phyloP scores from a whole-genome alignment of 2,797 vertebrate genomes.

The Alcedo quadribrachys region DNA sequence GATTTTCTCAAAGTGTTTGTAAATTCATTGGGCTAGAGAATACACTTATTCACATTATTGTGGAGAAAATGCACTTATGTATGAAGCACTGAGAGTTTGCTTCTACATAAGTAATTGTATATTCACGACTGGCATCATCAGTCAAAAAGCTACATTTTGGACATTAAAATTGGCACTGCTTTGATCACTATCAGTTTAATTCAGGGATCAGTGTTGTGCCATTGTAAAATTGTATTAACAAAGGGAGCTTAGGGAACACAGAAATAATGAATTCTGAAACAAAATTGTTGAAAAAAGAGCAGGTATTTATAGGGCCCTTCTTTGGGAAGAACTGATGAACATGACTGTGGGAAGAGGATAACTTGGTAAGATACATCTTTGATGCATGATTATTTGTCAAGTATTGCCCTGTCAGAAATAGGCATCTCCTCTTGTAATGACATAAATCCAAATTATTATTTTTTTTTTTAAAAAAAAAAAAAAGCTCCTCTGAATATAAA shows the following conservation, averaged over 20 bases:
- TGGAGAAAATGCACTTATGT: neutral
- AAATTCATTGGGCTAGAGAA: neutral
- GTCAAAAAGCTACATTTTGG: neutral
- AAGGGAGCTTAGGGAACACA: constrained; percentile 13
- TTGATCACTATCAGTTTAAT: constrained; percentile 34
- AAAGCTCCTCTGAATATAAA: neutral
- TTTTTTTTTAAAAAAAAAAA: neutral
- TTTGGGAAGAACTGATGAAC: neutral
- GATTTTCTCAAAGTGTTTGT: neutral
- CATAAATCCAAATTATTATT: neutral
- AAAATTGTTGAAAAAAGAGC: neutral
- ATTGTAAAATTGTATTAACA: constrained; percentile 21
- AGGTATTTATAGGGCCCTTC: neutral
- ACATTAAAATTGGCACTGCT: constrained; percentile 38
- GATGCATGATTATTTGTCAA: neutral
- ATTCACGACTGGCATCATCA: constrained; percentile 21
- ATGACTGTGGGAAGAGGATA: neutral
- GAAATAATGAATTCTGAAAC: constrained; percentile 17
- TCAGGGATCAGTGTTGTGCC: constrained; percentile 39
- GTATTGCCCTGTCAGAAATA: neutral
- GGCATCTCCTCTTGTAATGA: neutral
- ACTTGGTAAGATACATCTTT: neutral
- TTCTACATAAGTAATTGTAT: constrained; percentile 23
- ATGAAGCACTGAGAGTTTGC: neutral
- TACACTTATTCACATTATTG: neutral